Evolutionary conservation across 1,140 invertebrate species (phyloP).

Genomic region (Macrostomum lignano): DNA sequence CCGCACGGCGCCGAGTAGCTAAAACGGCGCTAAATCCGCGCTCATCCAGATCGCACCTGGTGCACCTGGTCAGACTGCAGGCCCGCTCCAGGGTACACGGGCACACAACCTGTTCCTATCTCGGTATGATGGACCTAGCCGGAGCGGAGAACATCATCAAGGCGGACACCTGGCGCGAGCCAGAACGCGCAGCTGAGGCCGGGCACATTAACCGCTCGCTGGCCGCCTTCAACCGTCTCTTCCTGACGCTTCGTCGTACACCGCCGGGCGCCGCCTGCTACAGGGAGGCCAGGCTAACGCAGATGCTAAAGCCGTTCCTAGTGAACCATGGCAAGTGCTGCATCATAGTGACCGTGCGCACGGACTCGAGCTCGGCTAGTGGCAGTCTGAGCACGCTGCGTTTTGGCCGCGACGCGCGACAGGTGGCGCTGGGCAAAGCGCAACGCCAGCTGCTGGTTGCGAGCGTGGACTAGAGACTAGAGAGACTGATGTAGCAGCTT

Average conservation of each 20-base stretch:
- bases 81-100: neutral
- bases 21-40: constrained; percentile 3
- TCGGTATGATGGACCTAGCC: neutral
- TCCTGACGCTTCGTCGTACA: neutral
- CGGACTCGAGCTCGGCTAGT: neutral
- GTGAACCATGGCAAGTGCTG: neutral
- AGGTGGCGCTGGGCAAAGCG: constrained; percentile 2
- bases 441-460: neutral
- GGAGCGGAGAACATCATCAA: neutral
- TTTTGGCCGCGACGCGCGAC: neutral
- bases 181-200: too few relatives aligned
- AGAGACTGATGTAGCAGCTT: too few relatives aligned
- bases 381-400: neutral
- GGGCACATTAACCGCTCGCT: neutral
- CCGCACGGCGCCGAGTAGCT: neutral
- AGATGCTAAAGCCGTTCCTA: constrained; percentile 1
- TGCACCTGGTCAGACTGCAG: neutral
- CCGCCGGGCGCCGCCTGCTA: neutral
- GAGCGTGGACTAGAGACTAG: too few relatives aligned
- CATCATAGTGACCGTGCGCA: neutral
- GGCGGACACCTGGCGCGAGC: too few relatives aligned
- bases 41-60: neutral
- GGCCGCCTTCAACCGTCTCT: neutral
- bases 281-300: neutral
- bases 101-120: neutral